A percentile compares a stretch with the other conserved stretches of the same genome.
These are phyloP conservation scores for Oscheius sp. DNA, from an alignment of 2,888 invertebrate genomes.

Conservation along the genomic window DNA sequence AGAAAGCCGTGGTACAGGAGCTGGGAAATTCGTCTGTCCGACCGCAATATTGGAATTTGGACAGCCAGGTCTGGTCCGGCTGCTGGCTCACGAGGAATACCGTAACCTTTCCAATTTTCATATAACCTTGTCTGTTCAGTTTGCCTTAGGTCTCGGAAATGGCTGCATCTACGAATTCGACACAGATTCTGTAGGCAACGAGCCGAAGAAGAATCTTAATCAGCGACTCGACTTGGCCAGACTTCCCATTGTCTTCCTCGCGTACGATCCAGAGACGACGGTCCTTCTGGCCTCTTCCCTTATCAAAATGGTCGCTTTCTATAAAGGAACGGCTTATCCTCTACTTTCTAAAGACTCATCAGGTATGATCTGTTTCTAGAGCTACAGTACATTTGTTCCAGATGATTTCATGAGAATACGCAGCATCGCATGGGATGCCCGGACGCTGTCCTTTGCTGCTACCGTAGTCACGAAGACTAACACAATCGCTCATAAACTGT, in stretches of 20 bases:
- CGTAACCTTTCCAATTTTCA: neutral
- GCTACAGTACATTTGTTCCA: neutral
- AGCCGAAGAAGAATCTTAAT: conserved; percentile 8
- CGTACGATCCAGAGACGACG: conserved; percentile 11
- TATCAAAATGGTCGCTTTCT: conserved; percentile 21
- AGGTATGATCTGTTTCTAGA: neutral
- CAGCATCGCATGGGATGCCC: conserved; percentile 28
- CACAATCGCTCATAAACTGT: conserved; percentile 29
- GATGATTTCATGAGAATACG: conserved; percentile 26
- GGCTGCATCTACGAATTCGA: conserved; percentile 34
- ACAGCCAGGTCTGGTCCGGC: conserved; percentile 30
- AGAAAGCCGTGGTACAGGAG: conserved; percentile 17
- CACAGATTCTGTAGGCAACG: neutral
- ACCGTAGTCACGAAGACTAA: neutral
- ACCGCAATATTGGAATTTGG: conserved; percentile 30
- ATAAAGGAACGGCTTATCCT: neutral
- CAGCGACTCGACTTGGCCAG: neutral
- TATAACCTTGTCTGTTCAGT: conserved; percentile 10
- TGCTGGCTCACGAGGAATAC: conserved; percentile 27
- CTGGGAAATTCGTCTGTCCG: neutral
- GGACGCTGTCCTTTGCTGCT: conserved; percentile 12
- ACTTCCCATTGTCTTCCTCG: conserved; percentile 31
- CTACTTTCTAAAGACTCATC: neutral
- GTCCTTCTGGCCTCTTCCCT: conserved; percentile 6
- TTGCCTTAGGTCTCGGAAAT: conserved; percentile 20